A percentile compares a stretch with the other conserved stretches of the same genome.
Conservation (phyloP, 2,113 vertebrate species). For the Cyanistes caeruleus region DNA sequence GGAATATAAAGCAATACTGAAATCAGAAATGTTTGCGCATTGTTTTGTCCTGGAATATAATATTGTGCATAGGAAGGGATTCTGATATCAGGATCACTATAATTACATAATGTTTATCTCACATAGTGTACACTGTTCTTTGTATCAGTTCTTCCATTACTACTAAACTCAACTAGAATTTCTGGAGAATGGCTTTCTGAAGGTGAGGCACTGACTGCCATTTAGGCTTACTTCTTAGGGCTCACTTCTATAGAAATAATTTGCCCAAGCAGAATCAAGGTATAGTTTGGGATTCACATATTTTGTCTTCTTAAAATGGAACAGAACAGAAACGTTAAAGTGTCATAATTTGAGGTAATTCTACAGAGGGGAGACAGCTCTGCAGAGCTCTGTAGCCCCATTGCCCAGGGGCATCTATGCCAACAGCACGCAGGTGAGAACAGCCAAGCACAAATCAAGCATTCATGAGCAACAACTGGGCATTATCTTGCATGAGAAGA, state of each 20-base stretch:
- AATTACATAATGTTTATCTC: background rate
- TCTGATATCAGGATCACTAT: background rate
- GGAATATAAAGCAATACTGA: background rate
- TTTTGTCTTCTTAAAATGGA: background rate
- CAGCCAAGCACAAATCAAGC: background rate
- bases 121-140: background rate
- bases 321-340: background rate
- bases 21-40: background rate
- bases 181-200: background rate
- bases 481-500: background rate
- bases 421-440: background rate
- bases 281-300: background rate
- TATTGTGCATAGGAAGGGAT: background rate
- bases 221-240: background rate
- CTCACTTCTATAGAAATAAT: background rate
- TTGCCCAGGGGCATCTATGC: accelerated
- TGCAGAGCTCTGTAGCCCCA: background rate
- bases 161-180: background rate
- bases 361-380: accelerated
- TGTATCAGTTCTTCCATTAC: background rate
- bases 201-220: background rate
- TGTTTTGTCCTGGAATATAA: background rate
- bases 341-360: background rate
- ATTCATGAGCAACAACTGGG: background rate
- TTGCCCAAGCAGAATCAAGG: background rate